These are phyloP conservation scores for Peribatodes rhomboidaria DNA, from an alignment of 2,888 invertebrate genomes.

Conservation along the genomic window DNA sequence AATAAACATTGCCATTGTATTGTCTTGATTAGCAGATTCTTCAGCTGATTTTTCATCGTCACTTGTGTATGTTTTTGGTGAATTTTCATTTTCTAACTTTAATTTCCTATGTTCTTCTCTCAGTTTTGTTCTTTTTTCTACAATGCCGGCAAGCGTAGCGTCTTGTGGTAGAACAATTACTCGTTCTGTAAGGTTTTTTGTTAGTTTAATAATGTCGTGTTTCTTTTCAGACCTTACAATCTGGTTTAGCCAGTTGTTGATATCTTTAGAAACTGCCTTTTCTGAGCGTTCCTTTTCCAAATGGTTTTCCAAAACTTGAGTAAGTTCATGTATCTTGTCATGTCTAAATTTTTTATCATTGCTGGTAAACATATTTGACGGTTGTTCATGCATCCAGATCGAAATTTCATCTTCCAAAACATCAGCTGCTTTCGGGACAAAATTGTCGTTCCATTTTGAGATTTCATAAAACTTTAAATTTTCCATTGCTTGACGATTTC, in stretches of 20 bases:
- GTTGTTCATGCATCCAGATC: constrained; percentile 66
- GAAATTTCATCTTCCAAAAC: constrained; percentile 67
- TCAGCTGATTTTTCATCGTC: constrained; percentile 22
- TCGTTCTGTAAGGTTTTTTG: constrained; percentile 55
- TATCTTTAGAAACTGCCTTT: constrained; percentile 52
- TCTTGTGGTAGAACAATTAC: constrained; percentile 58
- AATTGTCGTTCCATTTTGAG: constrained; percentile 44
- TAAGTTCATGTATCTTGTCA: constrained; percentile 58
- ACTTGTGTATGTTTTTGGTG: constrained; percentile 4
- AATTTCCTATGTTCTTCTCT: constrained; percentile 32
- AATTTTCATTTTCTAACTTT: constrained; percentile 20
- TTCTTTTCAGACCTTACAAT: constrained; percentile 53
- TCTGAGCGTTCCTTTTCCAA: constrained; percentile 50
- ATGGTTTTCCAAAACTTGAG: constrained; percentile 52
- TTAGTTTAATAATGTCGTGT: constrained; percentile 50
- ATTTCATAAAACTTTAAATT: constrained; percentile 49
- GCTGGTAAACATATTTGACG: constrained; percentile 52
- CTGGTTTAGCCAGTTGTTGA: constrained; percentile 57
- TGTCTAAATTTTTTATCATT: constrained; percentile 47
- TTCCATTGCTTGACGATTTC: constrained; percentile 58
- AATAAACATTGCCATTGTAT: constrained; percentile 61
- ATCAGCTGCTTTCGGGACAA: constrained; percentile 54
- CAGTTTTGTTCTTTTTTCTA: constrained; percentile 44
- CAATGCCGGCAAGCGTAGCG: constrained; percentile 47
- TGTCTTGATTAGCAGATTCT: constrained; percentile 50